Evolutionary conservation across 2,888 invertebrate genomes (phyloP), one percentile per base, ranked within the genome.

Genomic region (Apotomis betuletana): DNA sequence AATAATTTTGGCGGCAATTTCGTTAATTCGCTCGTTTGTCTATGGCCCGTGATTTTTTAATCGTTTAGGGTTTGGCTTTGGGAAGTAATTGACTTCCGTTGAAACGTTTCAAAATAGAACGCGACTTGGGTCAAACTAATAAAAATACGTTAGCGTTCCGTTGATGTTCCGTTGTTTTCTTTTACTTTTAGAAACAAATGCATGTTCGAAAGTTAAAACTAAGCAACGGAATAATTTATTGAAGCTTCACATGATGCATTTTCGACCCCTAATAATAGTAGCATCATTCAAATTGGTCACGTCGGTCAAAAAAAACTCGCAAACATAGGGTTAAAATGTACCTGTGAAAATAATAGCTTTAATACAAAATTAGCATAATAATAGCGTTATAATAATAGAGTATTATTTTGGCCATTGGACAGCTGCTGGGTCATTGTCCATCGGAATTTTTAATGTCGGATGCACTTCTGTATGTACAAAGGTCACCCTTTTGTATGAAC

Each of bases 401-500:
- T 84, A 82, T 85, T 85, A 82, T 87, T 85, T 83, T 85, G 81
- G 78, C 78, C 80, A 77, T 63, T 72, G 88, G 90, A 83, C 92
- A 92, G 92, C 92, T 92, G 91, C 89, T 77, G 67, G 89, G 90
- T 87, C 91, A 88, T 91, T 91, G 90, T 90, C 89, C 91, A 90
- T 85, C 81, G 86, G 87, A 82, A 88, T 90, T 79, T 15, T 87
- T 36, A 46, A 36, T 54, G 12, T 51, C 77, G 80, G 84, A 85
- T 83, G 81, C 81, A 83, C 82, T 81, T 81, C 80, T 69, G 80
- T 41, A 41, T 41, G 41, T 82, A 80, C 79, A 83, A 77, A 84
- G 87, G 87, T 85, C 85, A 84, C 77, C 83, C 86, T 84, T 89
- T 85, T 84, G 83, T 13, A n/a, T 9, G 46, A 44, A 38, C 62